phyloP scores from a whole-genome alignment of 2,113 vertebrate genomes.

The Mormoops blainvillei region DNA sequence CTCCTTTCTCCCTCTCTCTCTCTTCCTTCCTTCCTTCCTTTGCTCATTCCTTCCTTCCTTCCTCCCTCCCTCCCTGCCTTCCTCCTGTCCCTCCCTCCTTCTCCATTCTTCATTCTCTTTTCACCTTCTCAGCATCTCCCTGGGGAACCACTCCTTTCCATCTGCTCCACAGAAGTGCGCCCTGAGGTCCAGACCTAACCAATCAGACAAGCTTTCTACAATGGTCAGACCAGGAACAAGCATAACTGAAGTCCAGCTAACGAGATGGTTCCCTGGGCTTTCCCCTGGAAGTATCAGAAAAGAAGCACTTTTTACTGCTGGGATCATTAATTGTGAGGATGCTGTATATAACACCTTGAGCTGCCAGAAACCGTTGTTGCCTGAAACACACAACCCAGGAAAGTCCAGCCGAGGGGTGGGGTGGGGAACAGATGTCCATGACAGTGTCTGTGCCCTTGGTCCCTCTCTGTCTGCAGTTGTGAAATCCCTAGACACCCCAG shows the following conservation, averaged over 20 bases:
- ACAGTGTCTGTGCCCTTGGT: rapidly evolving
- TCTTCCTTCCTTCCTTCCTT: not conserved
- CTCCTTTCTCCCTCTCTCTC: not conserved
- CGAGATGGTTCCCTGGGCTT: not conserved
- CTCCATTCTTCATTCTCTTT: not conserved
- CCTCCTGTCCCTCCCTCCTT: not conserved
- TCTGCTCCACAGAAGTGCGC: not conserved
- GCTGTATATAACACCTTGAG: not conserved
- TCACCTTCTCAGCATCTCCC: not conserved
- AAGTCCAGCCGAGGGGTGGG: not conserved
- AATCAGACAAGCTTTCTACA: not conserved
- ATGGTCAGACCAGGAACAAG: not conserved
- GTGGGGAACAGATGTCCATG: rapidly evolving
- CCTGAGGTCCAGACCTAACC: not conserved
- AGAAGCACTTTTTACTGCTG: not conserved
- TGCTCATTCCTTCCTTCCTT: no score
- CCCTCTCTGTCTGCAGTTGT: not conserved
- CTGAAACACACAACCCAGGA: not conserved
- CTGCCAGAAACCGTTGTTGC: not conserved
- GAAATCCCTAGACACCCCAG: not conserved
- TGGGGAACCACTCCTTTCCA: not conserved
- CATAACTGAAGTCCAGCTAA: not conserved
- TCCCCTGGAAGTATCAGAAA: not conserved
- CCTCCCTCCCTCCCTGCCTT: not conserved
- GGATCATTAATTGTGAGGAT: not conserved